These are phyloP conservation scores for Turdus rufiventris DNA, from an alignment of 2,113 vertebrate species.

Conservation along the genomic window DNA sequence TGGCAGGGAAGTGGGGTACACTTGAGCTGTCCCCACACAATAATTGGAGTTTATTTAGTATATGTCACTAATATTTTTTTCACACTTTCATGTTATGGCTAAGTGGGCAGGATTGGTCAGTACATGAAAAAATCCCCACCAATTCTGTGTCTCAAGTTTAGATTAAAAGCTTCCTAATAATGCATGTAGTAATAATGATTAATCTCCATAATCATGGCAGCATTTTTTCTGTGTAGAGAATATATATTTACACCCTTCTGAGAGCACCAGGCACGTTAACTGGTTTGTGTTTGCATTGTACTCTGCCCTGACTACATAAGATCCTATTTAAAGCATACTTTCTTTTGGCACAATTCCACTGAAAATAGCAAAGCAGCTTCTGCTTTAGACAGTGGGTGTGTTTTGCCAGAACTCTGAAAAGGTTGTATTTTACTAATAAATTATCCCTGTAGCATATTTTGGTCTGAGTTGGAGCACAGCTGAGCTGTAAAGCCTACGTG, in stretches of 20 bases:
- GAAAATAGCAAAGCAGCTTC: not conserved
- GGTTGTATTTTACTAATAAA: not conserved
- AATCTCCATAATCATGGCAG: not conserved
- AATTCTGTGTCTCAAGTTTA: not conserved
- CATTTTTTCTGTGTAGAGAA: not conserved
- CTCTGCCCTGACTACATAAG: not conserved
- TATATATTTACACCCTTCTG: not conserved
- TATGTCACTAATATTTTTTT: not conserved
- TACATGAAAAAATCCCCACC: not conserved
- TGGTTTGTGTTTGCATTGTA: not conserved
- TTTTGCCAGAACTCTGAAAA: not conserved
- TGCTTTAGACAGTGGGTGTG: not conserved
- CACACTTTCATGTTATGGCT: rapidly evolving
- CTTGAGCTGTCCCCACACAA: rapidly evolving
- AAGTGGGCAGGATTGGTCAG: not conserved
- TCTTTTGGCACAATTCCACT: not conserved
- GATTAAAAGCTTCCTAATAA: not conserved
- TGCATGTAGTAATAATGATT: not conserved
- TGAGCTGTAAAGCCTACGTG: not conserved
- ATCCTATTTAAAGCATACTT: not conserved
- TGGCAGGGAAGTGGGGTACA: rapidly evolving
- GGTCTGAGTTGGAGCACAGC: not conserved
- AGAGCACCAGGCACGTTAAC: not conserved
- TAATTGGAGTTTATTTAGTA: not conserved
- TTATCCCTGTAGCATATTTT: not conserved